phyloP scores from a whole-genome alignment of 1,140 invertebrate species.

The Bombus impatiens region DNA sequence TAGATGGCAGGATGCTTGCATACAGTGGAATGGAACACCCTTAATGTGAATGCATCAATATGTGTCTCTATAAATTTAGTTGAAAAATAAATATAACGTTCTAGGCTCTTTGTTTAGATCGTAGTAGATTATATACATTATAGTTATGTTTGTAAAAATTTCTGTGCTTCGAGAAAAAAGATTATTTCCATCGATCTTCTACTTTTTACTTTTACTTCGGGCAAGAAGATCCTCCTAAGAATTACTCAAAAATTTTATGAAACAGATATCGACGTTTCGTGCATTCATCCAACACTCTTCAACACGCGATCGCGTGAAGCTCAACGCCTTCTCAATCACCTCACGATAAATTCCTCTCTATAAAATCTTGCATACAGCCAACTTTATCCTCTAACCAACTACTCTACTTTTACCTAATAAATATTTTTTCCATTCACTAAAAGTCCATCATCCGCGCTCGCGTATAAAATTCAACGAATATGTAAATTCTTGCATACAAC shows the following conservation, averaged over 20 bases:
- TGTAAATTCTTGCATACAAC: neutral
- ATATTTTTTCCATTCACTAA: neutral
- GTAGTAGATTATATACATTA: neutral
- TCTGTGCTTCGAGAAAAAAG: neutral
- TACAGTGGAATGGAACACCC: slow-evolving; percentile 87
- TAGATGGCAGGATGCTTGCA: slow-evolving; percentile 90
- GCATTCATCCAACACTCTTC: slow-evolving; percentile 4
- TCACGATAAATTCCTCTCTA: slow-evolving; percentile 2
- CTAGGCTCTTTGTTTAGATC: neutral
- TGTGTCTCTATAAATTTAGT: neutral
- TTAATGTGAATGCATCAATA: slow-evolving; percentile 79
- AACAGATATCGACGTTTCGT: slow-evolving; percentile 15
- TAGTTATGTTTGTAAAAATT: neutral
- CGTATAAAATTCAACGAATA: neutral
- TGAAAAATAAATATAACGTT: neutral
- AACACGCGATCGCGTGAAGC: slow-evolving; percentile 61
- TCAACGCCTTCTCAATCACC: neutral
- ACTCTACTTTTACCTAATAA: neutral
- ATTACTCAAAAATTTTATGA: neutral
- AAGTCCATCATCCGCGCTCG: neutral
- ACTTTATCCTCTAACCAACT: neutral
- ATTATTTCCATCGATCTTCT: neutral
- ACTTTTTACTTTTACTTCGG: neutral
- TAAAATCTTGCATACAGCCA: slow-evolving; percentile 2
- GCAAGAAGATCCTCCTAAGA: no score